phyloP scores from a whole-genome alignment of 1,140 invertebrate species.

The Zaprionus davidi region DNA sequence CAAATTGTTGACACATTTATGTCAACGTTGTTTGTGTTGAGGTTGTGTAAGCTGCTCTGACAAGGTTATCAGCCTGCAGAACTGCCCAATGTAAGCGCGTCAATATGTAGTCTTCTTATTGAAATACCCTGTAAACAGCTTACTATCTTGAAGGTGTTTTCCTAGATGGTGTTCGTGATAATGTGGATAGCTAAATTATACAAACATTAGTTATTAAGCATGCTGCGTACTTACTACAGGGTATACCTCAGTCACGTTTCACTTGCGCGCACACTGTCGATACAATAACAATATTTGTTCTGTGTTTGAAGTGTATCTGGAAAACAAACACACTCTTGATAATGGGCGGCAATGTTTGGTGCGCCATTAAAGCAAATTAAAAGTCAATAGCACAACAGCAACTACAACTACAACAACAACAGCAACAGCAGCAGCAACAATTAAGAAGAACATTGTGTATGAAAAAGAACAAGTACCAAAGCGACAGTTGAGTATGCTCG shows the following conservation, averaged over 20 bases:
- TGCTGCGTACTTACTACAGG: background rate
- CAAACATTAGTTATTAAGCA: background rate
- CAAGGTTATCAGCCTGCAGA: conserved; percentile 46
- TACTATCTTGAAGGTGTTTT: no score
- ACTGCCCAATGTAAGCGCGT: conserved; percentile 30
- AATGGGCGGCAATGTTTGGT: conserved; percentile 45
- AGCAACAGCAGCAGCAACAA: conserved; percentile 24
- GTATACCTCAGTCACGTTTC: background rate
- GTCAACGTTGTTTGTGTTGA: conserved; percentile 30
- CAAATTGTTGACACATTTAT: conserved; percentile 74
- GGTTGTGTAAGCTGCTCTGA: conserved; percentile 40
- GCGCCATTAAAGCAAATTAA: conserved; percentile 76
- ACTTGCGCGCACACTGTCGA: background rate
- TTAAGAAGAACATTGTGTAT: conserved; percentile 4
- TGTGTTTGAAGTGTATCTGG: conserved; percentile 32
- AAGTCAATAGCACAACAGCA: conserved; percentile 63
- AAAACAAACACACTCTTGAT: conserved; percentile 30
- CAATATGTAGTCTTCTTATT: conserved; percentile 4
- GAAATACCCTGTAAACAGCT: conserved; percentile 15
- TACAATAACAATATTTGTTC: background rate
- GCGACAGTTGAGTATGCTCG: no score
- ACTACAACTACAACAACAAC: conserved; percentile 1
- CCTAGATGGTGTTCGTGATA: background rate
- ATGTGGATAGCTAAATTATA: background rate
- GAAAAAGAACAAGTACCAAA: background rate